These are phyloP conservation scores for Elephantulus edwardii DNA, from an alignment of 2,113 vertebrate species.

Conservation along the genomic window DNA sequence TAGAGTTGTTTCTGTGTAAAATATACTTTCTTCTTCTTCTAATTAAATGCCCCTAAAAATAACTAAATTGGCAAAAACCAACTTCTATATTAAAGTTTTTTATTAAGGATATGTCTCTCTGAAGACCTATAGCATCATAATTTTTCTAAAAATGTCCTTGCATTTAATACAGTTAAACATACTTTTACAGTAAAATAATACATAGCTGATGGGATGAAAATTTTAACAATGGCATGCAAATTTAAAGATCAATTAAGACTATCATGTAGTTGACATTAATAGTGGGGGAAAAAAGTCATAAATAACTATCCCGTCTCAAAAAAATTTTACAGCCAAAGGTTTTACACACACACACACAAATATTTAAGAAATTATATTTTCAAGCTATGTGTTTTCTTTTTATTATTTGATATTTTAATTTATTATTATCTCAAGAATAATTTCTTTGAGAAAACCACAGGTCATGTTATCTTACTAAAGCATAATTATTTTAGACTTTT, in stretches of 20 bases:
- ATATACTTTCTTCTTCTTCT: neutral
- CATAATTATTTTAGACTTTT: constrained; percentile 61
- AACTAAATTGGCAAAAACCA: neutral
- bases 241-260: neutral
- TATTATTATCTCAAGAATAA: constrained; percentile 14
- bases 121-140: neutral
- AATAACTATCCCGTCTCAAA: neutral
- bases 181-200: neutral
- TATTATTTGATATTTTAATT: neutral
- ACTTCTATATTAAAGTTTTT: neutral
- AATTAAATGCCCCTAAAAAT: neutral
- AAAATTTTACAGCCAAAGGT: neutral
- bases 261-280: neutral
- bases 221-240: neutral
- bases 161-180: neutral
- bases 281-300: neutral
- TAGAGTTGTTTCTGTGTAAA: neutral
- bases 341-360: neutral
- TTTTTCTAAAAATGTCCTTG: neutral
- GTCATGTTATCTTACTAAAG: constrained; percentile 42
- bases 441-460: constrained; percentile 38
- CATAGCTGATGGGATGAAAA: neutral
- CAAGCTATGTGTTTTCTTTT: neutral
- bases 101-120: neutral
- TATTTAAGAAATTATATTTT: neutral